Evolutionary conservation across 2,113 vertebrate genomes (phyloP), one percentile per base, ranked within the genome.

Genomic region (Zosterops borbonicus): DNA sequence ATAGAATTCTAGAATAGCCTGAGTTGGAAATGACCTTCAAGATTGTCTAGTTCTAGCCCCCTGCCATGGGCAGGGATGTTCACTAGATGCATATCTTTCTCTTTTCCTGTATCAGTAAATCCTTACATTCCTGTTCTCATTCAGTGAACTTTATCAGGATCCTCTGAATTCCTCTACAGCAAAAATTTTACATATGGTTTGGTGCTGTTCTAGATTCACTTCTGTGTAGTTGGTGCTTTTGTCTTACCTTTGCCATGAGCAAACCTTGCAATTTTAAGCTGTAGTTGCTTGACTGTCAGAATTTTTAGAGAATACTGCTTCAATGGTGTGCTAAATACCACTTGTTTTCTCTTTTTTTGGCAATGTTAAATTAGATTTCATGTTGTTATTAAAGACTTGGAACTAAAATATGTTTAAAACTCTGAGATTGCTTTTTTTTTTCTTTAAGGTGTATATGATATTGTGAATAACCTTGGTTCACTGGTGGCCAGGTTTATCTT

Each of bases 401-500:
- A 65, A 60, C 68, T 75, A 59, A 73, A 44, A 71, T 90, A 42
- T 28, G 20, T 84, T 47, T 88, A 37, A 78, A 94, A 71, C 33
- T 31, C n/a, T 83, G 63, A 79, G 53, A 49, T 60, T 65, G 74
- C 20, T 47, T 12, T 31, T 39, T 62, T 58, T 82, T 16, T 83
- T 14, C 73, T 82, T 92, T 90, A 80, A 76, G 98, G 98, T 56
- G 97, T 99, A 5, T 99, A 99, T 79, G 99, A 99, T 63, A 98
- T 99, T 10, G 98, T 99, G 93, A 99, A 99, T 94, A 99, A 99
- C 60, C 98, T 99, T 75, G 99, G 99, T 65, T 99, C 99, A 25
- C 98, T 99, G 98, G 99, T 99, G 94, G 99, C 99, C 15, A 98
- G 99, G 53, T 99, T 99, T 97, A 89, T 99, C 94, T 99, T 99